These are phyloP conservation scores for Thamnaconus septentrionalis DNA, from an alignment of 2,113 vertebrate species.

Conservation along the genomic window DNA sequence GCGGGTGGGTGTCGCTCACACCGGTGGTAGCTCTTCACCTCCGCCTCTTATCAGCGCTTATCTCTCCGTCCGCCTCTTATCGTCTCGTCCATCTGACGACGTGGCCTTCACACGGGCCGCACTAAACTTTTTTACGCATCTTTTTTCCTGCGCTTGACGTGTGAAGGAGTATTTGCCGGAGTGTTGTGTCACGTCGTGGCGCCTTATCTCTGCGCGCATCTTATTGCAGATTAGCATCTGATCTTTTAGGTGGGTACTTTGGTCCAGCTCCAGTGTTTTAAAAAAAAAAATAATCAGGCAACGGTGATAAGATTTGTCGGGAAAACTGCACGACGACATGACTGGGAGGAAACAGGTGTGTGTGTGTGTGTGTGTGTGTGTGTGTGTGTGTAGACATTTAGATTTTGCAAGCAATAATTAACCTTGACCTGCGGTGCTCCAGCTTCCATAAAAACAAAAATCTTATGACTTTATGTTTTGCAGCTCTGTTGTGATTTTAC, in stretches of 20 bases:
- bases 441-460: conserved; percentile 28
- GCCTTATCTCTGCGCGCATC: conserved; percentile 17
- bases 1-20: too few relatives aligned
- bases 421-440: conserved; percentile 21
- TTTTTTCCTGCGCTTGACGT: conserved; percentile 2
- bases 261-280: not conserved
- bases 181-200: conserved; percentile 2
- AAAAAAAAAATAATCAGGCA: not conserved
- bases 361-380: too few relatives aligned
- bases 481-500: not conserved
- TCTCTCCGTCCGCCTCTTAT: conserved; percentile 32
- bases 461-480: conserved; percentile 18
- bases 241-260: conserved; percentile 9
- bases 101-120: conserved; percentile 20
- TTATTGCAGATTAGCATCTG: conserved; percentile 36
- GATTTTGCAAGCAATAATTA: not conserved
- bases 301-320: too few relatives aligned
- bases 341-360: too few relatives aligned
- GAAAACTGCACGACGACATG: too few relatives aligned
- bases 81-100: conserved; percentile 13
- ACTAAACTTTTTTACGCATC: conserved; percentile 40
- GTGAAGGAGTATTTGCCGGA: conserved; percentile 6
- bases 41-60: conserved; percentile 46
- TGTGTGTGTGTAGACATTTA: not conserved
- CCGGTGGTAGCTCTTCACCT: conserved; percentile 9